phyloP scores from a whole-genome alignment of 2,113 vertebrate species.

The Candoia aspera region DNA sequence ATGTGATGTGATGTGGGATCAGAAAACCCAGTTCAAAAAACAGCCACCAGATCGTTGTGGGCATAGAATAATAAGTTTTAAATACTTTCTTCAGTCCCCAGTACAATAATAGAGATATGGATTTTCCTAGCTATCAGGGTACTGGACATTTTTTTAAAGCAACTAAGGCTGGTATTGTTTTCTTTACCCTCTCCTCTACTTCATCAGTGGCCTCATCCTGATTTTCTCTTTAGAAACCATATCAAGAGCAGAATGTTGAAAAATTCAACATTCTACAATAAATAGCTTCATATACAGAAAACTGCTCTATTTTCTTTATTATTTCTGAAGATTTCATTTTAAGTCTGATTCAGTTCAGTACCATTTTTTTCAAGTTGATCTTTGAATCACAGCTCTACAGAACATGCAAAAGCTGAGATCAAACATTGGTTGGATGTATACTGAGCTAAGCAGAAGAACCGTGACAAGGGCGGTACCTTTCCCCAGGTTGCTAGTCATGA shows the following conservation, averaged over 20 bases:
- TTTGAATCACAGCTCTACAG: background rate
- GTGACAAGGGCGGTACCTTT: background rate
- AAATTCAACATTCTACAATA: background rate
- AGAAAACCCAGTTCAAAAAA: background rate
- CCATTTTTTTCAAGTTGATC: background rate
- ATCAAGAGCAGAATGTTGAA: background rate
- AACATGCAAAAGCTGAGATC: background rate
- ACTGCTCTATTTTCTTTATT: background rate
- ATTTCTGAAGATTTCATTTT: conserved; percentile 11
- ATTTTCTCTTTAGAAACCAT: background rate
- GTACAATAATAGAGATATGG: background rate
- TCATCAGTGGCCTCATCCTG: background rate
- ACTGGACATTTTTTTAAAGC: background rate
- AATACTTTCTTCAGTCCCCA: background rate
- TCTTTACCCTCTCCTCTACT: too few relatives aligned
- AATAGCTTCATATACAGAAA: conserved; percentile 3
- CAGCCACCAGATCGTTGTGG: background rate
- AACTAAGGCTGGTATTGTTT: background rate
- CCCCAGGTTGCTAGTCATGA: background rate
- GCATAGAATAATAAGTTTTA: too few relatives aligned
- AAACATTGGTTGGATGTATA: background rate
- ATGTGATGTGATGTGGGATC: background rate
- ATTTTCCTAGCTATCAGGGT: background rate
- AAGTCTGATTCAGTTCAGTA: background rate
- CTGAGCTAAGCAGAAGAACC: background rate